Base-by-base conservation (phyloP, 2,113 vertebrate species). In the Enhydra lutris region DNA sequence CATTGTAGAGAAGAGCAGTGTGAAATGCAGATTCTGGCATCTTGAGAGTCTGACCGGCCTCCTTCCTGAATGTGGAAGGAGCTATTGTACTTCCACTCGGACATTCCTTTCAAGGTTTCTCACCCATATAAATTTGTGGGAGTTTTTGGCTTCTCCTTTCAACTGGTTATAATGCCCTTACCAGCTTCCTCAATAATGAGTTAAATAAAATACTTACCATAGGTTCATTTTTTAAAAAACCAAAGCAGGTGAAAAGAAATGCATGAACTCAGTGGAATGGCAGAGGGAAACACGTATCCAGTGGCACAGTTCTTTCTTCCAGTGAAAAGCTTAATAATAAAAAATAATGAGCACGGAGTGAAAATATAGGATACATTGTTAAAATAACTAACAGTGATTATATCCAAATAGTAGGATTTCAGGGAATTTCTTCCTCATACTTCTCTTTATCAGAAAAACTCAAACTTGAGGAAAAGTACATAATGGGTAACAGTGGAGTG, bases 161-260 rank as follows among this genome's bases (percentile, higher is more conserved):
- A 93, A 80, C 26, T 88, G 29, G 17, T 65, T 88, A 17, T 79
- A 67, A 84, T 11, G 23, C 3, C n/a, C 63, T 65, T 67, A 80
- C 15, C 50, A 47, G 20, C 55, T 88, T 91, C 47, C 57, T 96
- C 50, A 69, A 55, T 84, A 69, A 57, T 85, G 42, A 85, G 12
- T 86, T 76, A 61, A 89, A 61, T 50, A 67, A 96, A 95, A 94
- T n/a, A 87, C 50, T 61, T 89, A 83, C 17, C 57, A 50, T 52
- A 57, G 81, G 29, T 87, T 79, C 76, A 47, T 74, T 93, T 93
- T 96, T 78, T 47, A 31, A 76, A 76, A 76, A 47, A 47, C 7
- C 14, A 79, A 79, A 65, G 9, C 59, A 80, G 65, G 14, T 61
- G 73, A 61, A 74, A 59, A 89, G 39, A 73, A 80, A 82, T 50